Evolutionary conservation across 2,888 invertebrate genomes (phyloP), one percentile per base, ranked within the genome.

Genomic region (Monochamus alternatus): DNA sequence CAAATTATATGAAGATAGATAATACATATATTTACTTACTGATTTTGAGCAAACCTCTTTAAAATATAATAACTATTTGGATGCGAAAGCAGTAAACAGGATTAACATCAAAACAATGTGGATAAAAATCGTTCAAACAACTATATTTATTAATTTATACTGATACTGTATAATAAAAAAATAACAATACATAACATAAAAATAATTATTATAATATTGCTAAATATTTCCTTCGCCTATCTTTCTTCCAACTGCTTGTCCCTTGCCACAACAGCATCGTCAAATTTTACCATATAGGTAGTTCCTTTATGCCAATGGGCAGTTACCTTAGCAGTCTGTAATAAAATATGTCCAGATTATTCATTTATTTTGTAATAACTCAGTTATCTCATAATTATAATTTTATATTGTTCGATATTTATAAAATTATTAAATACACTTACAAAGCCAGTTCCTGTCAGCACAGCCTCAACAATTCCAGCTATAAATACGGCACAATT

Each of bases 301-400:
- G 99, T 99, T 58, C 98, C 99, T 89, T 99, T 98, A 89, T 99
- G 99, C 98, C 98, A 99, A 88, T 99, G 98, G 0, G 98, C 98
- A 0, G 98, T 96, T 7, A 99, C 99, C 90, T 98, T 98, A 59
- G 98, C 97, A 3, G 98, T 95, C 98, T 99, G 90, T 77, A 94
- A 93, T 8, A 44, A 64, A 66, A 22, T 22, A 22, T 22, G 0
- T 1, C 22, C 22, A 1, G 22, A 22, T 22, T 22, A n/a, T n/a
- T n/a, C n/a, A n/a, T n/a, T n/a, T n/a, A n/a, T n/a, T n/a, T n/a
- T n/a, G n/a, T n/a, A 22, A 22, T 22, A 22, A 22, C 22, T 22
- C 22, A 22, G 22, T 22, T 22, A 22, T 22, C 22, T 22, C 22
- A 22, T 22, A 22, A 22, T 22, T 22, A 22, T 22, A 22, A 22